Evolutionary conservation across 1,140 invertebrate genomes (phyloP), one percentile per base, ranked within the genome.

Genomic region (Drosophila mojavensis): DNA sequence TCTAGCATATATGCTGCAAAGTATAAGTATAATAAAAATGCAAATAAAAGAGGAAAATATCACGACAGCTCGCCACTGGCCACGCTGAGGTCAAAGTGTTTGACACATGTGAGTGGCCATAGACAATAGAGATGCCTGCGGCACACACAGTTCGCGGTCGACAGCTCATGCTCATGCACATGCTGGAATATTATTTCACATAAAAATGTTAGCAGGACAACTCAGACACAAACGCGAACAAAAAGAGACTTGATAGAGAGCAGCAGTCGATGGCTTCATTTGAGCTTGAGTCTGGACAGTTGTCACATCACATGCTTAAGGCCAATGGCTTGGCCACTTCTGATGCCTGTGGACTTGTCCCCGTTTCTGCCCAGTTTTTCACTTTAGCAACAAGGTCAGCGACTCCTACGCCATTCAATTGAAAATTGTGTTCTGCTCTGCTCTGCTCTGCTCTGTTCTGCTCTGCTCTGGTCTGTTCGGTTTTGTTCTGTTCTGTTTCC

Each of bases 351-450:
- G 55, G 64, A 73, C 64, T 50, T 73, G 70, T 41, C 70, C 64
- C 70, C 64, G 20, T 30, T 67, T 58, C 26, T 62, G 20, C 39
- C 33, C 45, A 58, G 39, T 64, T 69, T 72, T 58, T 24, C 26
- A 55, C 53, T 55, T 55, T 36, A 10, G 30, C 53, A 24, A 45
- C 63, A 78, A 85, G 81, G 81, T 81, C 67, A 58, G 56, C 50
- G 70, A 61, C 64, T 45, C 48, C 55, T 30, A 28, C 33, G 63
- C 39, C 10, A 54, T 36, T 47, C 50, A 48, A 63, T 69, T 47
- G 43, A 85, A 68, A 74, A 79, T 70, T 47, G 53, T 78, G 79
- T 76, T 79, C 59, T 24, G 11, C 7, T 39, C 26, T 68, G 53
- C 69, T 59, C 47, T 60, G 60, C 64, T n/a, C n/a, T n/a, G n/a